Base-by-base conservation (phyloP, 2,113 vertebrate species). In the Rallus limicola region DNA sequence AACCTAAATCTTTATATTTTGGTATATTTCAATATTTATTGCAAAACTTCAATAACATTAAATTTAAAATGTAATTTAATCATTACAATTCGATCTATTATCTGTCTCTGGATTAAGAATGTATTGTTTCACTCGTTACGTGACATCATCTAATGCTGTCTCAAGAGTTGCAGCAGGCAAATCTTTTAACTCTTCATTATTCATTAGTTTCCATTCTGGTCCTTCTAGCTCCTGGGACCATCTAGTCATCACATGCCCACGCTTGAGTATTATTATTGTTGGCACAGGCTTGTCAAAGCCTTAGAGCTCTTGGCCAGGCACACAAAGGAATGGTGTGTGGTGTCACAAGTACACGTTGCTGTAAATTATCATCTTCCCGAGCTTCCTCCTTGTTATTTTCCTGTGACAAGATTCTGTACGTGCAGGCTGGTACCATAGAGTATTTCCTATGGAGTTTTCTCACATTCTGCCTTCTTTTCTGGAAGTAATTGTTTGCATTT, bases 131-230 rank as follows among this genome's bases (percentile, higher is more conserved):
- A 48, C 9, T 60, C 4, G 1, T 29, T 82, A n/a, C 0, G 0
- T 65, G 72, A 70, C 55, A 62, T 65, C 71, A 95, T 46, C 31
- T 91, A 92, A 86, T 77, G 40, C 59, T 80, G 19, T 81, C 31
- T 81, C 67, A 67, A 77, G 46, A 81, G 40, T 3, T 86, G 36
- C 31, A 48, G 46, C n/a, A 89, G 36, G 60, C 28, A 70, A 69
- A 92, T 81, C 44, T 74, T 77, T 81, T 81, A 89, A 70, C 69
- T 95, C 77, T 84, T 93, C 58, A 38, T 90, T 95, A 90, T 86
- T 95, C 55, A 67, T 92, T 81, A 86, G 28, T 81, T 95, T 95
- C 89, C 16, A 7, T 77, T 93, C 59, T 77, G 44, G 55, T 88
- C 36, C 40, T 85, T 68, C 42, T 69, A 31, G 67, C 86, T 92